Conservation (phyloP, 1,140 invertebrate genomes). For the Manduca sexta region DNA sequence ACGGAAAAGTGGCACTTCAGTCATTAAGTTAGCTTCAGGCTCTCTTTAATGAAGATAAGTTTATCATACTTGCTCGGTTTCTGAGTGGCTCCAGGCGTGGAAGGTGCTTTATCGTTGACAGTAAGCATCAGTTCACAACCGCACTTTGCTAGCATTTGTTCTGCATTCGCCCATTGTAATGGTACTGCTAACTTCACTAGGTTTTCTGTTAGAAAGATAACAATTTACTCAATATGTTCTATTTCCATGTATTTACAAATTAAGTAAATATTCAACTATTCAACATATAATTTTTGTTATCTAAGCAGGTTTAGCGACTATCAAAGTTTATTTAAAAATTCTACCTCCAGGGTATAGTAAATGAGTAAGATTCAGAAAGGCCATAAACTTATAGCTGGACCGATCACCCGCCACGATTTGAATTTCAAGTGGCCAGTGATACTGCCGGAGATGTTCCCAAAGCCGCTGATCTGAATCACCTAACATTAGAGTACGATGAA, state of each 20-base stretch:
- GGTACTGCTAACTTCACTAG: slow-evolving; percentile 37
- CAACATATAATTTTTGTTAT: too few species aligned
- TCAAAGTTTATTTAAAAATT: not conserved
- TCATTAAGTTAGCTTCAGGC: too few species aligned
- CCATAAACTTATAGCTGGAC: slow-evolving; percentile 39
- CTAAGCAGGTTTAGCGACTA: too few species aligned
- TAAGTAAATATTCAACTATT: too few species aligned
- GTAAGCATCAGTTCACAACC: slow-evolving; percentile 29
- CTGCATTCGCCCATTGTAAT: slow-evolving; percentile 35
- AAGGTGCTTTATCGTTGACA: slow-evolving; percentile 27
- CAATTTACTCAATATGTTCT: not conserved
- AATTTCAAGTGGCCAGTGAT: slow-evolving; percentile 55
- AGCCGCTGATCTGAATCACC: slow-evolving; percentile 28
- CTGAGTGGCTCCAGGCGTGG: slow-evolving; percentile 16
- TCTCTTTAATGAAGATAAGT: too few species aligned
- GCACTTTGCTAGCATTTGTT: slow-evolving; percentile 35
- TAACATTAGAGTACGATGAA: slow-evolving; percentile 46
- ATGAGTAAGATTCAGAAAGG: slow-evolving; percentile 42
- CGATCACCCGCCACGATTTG: slow-evolving; percentile 28
- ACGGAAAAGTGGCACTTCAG: too few species aligned
- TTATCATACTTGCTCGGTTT: slow-evolving; percentile 32
- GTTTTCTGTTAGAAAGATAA: slow-evolving; percentile 24
- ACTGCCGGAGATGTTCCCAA: slow-evolving; percentile 24
- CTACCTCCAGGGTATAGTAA: slow-evolving; percentile 56
- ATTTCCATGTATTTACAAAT: not conserved